Percentiles rank a stretch among this genome's conserved stretches.
These are phyloP conservation scores for Gambusia holbrooki DNA, from an alignment of 2,113 vertebrate genomes.

Conservation along the genomic window DNA sequence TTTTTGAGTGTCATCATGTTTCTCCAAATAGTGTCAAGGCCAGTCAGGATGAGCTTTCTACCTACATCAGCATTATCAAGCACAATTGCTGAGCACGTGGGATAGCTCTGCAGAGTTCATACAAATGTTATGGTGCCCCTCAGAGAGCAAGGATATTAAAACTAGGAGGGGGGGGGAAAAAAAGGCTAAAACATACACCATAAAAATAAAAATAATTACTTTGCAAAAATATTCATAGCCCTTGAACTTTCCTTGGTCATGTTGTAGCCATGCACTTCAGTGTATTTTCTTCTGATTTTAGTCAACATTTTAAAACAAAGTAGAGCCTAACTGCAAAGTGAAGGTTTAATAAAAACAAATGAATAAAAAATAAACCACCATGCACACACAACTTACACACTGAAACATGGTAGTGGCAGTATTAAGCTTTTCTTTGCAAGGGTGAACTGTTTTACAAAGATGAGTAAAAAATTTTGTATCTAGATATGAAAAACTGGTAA, in stretches of 20 bases:
- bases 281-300: neutral
- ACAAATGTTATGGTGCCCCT: conserved; percentile 41
- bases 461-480: no score
- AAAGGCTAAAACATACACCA: neutral
- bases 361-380: no score
- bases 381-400: no score
- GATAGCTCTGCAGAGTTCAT: conserved; percentile 54
- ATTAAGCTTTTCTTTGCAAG: no score
- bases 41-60: conserved; percentile 52
- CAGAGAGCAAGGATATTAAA: conserved; percentile 21
- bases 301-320: neutral
- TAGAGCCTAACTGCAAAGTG: neutral
- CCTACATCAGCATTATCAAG: conserved; percentile 57
- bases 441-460: no score
- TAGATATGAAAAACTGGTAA: no score
- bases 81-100: conserved; percentile 62
- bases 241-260: neutral
- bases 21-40: conserved; percentile 48
- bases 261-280: neutral
- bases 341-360: neutral
- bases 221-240: neutral
- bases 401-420: no score
- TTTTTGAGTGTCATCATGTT: conserved; percentile 59
- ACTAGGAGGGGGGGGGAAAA: neutral
- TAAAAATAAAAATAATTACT: neutral